Evolutionary conservation across 2,797 vertebrate genomes (phyloP).

Genomic region (Anguilla pacifica): DNA sequence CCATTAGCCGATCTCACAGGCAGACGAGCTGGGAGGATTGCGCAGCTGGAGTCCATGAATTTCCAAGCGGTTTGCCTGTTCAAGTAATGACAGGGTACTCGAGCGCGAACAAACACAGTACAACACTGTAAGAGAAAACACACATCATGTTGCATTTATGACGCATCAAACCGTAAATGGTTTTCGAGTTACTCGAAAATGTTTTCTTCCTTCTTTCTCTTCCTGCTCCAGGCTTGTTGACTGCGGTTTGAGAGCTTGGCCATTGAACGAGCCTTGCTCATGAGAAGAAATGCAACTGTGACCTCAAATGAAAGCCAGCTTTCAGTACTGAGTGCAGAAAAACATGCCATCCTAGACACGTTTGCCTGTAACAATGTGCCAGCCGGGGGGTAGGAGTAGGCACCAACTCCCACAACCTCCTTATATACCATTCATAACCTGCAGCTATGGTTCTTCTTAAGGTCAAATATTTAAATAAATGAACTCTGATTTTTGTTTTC

Average conservation of each 20-base stretch:
- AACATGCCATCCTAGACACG: neutral
- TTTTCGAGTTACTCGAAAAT: conserved; percentile 14
- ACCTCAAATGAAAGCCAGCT: neutral
- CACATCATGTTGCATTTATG: neutral
- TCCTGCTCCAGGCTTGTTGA: conserved; percentile 42
- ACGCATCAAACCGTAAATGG: neutral
- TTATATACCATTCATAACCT: neutral
- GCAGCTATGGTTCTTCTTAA: neutral
- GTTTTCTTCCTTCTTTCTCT: conserved; percentile 41
- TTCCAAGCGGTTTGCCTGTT: conserved; percentile 25
- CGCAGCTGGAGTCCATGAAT: conserved; percentile 16
- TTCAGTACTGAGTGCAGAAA: neutral
- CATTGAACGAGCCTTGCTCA: neutral
- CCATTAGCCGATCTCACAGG: neutral
- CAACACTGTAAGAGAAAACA: conserved; percentile 14
- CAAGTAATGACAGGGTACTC: conserved; percentile 30
- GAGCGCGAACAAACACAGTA: conserved; percentile 27
- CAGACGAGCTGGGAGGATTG: neutral
- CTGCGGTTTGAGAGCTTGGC: conserved; percentile 57
- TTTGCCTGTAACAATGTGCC: neutral
- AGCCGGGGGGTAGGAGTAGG: neutral
- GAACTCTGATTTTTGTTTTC: neutral
- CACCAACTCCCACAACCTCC: conserved; percentile 1
- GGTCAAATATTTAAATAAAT: neutral
- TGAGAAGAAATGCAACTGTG: neutral